Percentiles rank a stretch among this genome's conserved stretches.
phyloP scores from a whole-genome alignment of 2,888 invertebrate species.

The Cheilosia vulpina region DNA sequence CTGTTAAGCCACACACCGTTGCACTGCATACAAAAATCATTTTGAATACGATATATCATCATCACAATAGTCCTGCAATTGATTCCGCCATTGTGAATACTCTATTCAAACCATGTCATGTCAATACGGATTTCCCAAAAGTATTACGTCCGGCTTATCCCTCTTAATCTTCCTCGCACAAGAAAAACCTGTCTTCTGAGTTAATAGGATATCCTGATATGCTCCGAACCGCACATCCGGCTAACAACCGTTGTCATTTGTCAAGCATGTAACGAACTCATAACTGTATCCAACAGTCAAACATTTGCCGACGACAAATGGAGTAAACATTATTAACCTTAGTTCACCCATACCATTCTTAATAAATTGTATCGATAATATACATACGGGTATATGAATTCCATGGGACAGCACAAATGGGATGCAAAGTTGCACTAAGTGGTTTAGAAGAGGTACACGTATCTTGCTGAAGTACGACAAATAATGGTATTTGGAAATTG shows the following conservation, averaged over 20 bases:
- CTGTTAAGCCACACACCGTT: too few species aligned
- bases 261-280: conserved; percentile 57
- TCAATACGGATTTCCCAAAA: background rate
- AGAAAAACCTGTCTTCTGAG: conserved; percentile 16
- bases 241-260: conserved; percentile 41
- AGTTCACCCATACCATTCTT: conserved; percentile 16
- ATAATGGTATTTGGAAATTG: conserved; percentile 39
- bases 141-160: background rate
- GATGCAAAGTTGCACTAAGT: conserved; percentile 34
- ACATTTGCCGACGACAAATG: conserved; percentile 32
- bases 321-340: conserved; percentile 59
- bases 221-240: background rate
- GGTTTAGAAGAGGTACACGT: conserved; percentile 15
- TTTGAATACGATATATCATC: too few species aligned
- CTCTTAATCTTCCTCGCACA: conserved; percentile 5
- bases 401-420: background rate
- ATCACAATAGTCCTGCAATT: too few species aligned
- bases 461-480: conserved; percentile 17
- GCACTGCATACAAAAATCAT: too few species aligned
- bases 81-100: background rate
- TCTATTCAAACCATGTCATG: background rate
- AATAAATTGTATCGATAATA: conserved; percentile 47
- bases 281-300: conserved; percentile 54
- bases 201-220: conserved; percentile 39
- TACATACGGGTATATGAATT: background rate